These are phyloP conservation scores for Plectropomus leopardus DNA, from an alignment of 2,113 vertebrate genomes.

Conservation along the genomic window DNA sequence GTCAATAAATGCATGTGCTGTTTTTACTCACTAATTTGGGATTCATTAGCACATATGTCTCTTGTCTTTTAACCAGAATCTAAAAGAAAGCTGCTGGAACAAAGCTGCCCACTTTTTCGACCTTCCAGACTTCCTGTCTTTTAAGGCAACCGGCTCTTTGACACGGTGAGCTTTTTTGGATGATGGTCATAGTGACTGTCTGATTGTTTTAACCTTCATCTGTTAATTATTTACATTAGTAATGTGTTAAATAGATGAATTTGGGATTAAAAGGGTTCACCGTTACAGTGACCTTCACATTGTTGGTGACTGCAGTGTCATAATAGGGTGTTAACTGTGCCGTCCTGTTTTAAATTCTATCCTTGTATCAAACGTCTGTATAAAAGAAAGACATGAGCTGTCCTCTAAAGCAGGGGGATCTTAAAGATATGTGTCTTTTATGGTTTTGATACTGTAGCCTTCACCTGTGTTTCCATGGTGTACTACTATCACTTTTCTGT, in stretches of 20 bases:
- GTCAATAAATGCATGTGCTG: not conserved
- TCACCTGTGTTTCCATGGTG: not conserved
- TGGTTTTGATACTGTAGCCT: not conserved
- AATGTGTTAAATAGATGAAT: not conserved
- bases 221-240: not conserved
- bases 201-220: not conserved
- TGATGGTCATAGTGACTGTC: not conserved
- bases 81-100: conserved; percentile 81
- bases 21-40: not conserved
- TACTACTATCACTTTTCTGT: not conserved
- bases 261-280: not conserved
- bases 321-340: not conserved
- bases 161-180: conserved; percentile 84
- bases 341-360: not conserved
- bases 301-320: not conserved
- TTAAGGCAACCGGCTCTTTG: conserved; percentile 95
- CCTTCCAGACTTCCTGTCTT: conserved; percentile 95
- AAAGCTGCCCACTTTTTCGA: conserved; percentile 93
- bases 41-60: not conserved
- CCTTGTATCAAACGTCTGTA: conserved; percentile 22
- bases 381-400: not conserved
- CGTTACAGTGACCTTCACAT: not conserved
- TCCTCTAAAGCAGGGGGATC: not conserved
- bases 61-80: conserved; percentile 71
- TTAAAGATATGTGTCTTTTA: not conserved